These are phyloP conservation scores for Rousettus leschenaultii DNA, from an alignment of 2,113 vertebrate species.

Conservation along the genomic window DNA sequence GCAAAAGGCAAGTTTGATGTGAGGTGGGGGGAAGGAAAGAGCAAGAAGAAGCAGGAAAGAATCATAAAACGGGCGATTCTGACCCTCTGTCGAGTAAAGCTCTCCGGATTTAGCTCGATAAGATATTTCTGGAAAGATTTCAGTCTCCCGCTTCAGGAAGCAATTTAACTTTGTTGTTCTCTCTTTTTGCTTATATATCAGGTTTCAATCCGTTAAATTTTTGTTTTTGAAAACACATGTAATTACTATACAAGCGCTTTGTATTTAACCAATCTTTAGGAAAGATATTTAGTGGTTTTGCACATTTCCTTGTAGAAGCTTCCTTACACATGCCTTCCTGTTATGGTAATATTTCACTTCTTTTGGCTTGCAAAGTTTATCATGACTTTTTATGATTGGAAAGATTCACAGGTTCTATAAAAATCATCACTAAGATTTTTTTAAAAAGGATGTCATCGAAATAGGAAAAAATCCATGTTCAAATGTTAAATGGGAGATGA, in stretches of 20 bases:
- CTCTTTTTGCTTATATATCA: not conserved
- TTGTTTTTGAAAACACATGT: not conserved
- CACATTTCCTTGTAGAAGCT: not conserved
- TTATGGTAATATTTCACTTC: not conserved
- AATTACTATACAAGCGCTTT: not conserved
- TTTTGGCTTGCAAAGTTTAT: not conserved
- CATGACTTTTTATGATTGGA: slow-evolving; percentile 3
- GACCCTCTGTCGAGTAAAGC: not conserved
- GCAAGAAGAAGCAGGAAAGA: not conserved
- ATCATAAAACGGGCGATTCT: not conserved
- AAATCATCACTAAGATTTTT: not conserved
- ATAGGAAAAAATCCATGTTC: not conserved
- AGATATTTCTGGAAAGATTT: not conserved
- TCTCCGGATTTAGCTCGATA: not conserved
- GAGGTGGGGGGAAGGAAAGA: not conserved
- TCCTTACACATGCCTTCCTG: not conserved
- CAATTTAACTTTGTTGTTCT: not conserved
- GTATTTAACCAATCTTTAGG: not conserved
- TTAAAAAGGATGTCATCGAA: not conserved
- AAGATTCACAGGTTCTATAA: not conserved
- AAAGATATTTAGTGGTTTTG: slow-evolving; percentile 23
- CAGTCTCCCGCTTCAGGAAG: not conserved
- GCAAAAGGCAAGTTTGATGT: not conserved
- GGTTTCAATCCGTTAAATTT: not conserved
- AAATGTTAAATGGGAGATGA: not conserved